Percentiles rank a stretch among this genome's conserved stretches.
Evolutionary conservation across 2,113 vertebrate species (phyloP).

Genomic region (Archocentrus centrarchus): DNA sequence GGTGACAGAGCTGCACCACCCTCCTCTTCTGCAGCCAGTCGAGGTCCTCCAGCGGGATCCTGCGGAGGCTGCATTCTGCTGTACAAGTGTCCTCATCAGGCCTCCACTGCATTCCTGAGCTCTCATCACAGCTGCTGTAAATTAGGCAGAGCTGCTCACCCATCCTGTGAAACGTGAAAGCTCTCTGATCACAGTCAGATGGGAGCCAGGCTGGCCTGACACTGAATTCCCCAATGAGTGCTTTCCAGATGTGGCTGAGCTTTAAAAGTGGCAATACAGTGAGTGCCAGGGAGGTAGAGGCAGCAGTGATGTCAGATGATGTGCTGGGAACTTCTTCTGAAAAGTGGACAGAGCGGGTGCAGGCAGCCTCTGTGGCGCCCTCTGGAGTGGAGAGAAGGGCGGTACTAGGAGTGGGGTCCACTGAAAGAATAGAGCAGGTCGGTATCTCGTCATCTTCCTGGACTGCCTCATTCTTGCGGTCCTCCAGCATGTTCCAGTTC

Average conservation of each 20-base stretch:
- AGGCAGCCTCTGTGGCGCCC: constrained; percentile 62
- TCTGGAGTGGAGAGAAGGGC: constrained; percentile 27
- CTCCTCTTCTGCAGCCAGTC: constrained; percentile 96
- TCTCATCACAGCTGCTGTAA: constrained; percentile 67
- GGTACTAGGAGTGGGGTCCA: neutral
- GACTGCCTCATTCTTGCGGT: constrained; percentile 79
- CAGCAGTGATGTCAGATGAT: constrained; percentile 53
- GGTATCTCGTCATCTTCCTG: constrained; percentile 54
- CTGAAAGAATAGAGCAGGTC: constrained; percentile 65
- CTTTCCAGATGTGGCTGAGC: constrained; percentile 83
- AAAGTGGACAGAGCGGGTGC: neutral
- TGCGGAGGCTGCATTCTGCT: constrained; percentile 81
- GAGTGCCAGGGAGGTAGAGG: constrained; percentile 78
- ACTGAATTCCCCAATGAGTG: constrained; percentile 87
- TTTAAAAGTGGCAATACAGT: constrained; percentile 72
- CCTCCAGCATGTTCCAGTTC: constrained; percentile 94
- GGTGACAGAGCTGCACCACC: constrained; percentile 88
- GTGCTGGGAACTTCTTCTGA: constrained; percentile 69
- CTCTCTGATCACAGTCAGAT: constrained; percentile 67
- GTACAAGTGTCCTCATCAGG: constrained; percentile 58
- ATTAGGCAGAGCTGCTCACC: constrained; percentile 82
- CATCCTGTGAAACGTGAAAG: constrained; percentile 83
- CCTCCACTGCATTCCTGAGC: constrained; percentile 52
- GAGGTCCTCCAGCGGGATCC: constrained; percentile 87
- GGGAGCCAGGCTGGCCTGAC: constrained; percentile 75